Percentiles rank a stretch among this genome's conserved stretches.
Evolutionary conservation across 2,797 vertebrate genomes (phyloP).

Genomic region (Centropyge bicolor): DNA sequence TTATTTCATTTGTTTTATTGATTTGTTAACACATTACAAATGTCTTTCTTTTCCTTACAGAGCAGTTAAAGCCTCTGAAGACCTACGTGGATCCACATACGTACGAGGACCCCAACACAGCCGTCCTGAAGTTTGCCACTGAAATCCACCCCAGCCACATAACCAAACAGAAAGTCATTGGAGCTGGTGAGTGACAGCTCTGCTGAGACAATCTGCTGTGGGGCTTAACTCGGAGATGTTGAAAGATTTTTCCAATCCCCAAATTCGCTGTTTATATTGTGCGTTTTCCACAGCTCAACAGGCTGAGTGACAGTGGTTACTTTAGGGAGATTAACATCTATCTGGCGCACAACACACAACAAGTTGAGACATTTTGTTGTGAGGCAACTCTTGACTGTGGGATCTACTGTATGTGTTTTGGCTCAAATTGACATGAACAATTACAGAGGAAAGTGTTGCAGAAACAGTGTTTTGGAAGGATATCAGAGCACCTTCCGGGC

Average conservation of each 20-base stretch:
- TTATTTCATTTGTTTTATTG: not conserved
- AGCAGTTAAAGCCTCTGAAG: constrained; percentile 97
- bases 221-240: constrained; percentile 61
- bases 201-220: constrained; percentile 59
- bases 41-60: constrained; percentile 73
- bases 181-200: constrained; percentile 89
- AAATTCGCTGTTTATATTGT: constrained; percentile 72
- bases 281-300: constrained; percentile 61
- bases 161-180: constrained; percentile 96
- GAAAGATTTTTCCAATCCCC: constrained; percentile 71
- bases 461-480: constrained; percentile 57
- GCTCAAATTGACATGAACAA: constrained; percentile 38
- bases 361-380: constrained; percentile 76
- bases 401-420: constrained; percentile 54
- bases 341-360: constrained; percentile 56
- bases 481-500: constrained; percentile 58
- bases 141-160: constrained; percentile 94
- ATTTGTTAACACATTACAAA: constrained; percentile 24
- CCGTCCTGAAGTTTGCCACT: constrained; percentile 95
- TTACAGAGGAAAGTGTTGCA: constrained; percentile 56
- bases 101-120: constrained; percentile 97
- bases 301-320: constrained; percentile 75
- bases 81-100: constrained; percentile 98
- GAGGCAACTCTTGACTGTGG: constrained; percentile 60
- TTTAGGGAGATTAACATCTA: constrained; percentile 71